phyloP scores from a whole-genome alignment of 2,113 vertebrate genomes.

The Chaetodon auriga region DNA sequence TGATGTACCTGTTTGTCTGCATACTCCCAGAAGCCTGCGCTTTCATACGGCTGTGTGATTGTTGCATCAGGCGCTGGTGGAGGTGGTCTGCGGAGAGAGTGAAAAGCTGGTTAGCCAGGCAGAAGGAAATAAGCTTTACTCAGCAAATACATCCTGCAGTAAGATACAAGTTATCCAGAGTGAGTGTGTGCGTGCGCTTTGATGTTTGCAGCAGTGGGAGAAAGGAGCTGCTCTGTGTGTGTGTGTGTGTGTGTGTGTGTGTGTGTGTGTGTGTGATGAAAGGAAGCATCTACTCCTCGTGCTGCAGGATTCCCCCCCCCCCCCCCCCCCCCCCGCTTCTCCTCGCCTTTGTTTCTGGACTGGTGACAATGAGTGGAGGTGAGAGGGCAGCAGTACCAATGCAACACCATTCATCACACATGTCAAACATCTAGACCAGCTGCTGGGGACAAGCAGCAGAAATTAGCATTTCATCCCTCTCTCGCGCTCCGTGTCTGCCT shows the following conservation, averaged over 20 bases:
- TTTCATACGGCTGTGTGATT: conserved; percentile 52
- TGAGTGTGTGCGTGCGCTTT: conserved; percentile 42
- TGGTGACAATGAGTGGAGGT: conserved; percentile 91
- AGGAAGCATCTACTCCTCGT: conserved; percentile 91
- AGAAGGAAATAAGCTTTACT: conserved; percentile 69
- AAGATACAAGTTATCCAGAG: conserved; percentile 56
- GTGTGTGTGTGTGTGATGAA: conserved; percentile 86
- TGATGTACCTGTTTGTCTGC: conserved; percentile 41
- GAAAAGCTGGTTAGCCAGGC: conserved; percentile 49
- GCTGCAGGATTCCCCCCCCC: conserved; percentile 67
- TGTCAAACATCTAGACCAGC: conserved; percentile 94
- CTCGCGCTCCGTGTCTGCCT: conserved; percentile 71
- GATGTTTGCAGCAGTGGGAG: conserved; percentile 27
- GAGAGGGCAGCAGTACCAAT: conserved; percentile 94
- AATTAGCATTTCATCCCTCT: conserved; percentile 92
- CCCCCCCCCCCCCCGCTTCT: conserved; percentile 29
- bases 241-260: conserved; percentile 17
- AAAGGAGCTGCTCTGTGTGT: neutral
- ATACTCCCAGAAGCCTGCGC: conserved; percentile 29
- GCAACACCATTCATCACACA: conserved; percentile 96
- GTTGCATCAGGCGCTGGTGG: conserved; percentile 64
- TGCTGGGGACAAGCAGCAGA: conserved; percentile 88
- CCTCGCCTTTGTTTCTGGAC: conserved; percentile 87
- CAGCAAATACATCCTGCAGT: conserved; percentile 73
- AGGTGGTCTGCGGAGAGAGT: conserved; percentile 52